Evolutionary conservation across 2,888 invertebrate species (phyloP).

Genomic region (Lasioglossum pauxillum): DNA sequence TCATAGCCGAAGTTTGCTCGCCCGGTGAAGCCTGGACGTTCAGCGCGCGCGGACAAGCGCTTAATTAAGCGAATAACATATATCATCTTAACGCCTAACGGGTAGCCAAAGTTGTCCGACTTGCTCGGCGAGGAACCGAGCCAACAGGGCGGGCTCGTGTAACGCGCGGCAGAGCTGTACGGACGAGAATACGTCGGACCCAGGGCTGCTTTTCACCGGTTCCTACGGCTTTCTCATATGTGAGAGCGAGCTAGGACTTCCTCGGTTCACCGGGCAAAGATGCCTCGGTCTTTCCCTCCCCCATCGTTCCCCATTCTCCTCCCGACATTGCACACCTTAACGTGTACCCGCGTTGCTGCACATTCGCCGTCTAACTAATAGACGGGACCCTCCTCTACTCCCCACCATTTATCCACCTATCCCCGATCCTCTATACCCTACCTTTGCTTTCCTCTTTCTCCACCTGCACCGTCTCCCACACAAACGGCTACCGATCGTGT

Average conservation of each 20-base stretch:
- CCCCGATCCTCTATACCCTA: neutral
- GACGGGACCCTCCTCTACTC: conserved; percentile 67
- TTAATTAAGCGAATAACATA: conserved; percentile 83
- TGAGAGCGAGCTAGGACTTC: conserved; percentile 33
- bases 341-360: conserved; percentile 60
- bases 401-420: conserved; percentile 25
- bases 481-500: conserved; percentile 49
- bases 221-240: conserved; percentile 37
- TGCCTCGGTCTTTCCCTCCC: conserved; percentile 18
- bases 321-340: conserved; percentile 60
- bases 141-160: conserved; percentile 24
- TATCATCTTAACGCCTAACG: conserved; percentile 78
- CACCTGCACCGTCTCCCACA: conserved; percentile 25
- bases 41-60: conserved; percentile 77
- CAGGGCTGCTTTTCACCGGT: conserved; percentile 53
- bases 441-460: neutral
- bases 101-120: conserved; percentile 45
- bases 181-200: conserved; percentile 43
- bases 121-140: conserved; percentile 41
- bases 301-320: conserved; percentile 53
- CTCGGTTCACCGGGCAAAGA: conserved; percentile 55
- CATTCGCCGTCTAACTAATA: conserved; percentile 76
- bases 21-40: conserved; percentile 72
- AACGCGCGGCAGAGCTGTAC: neutral
- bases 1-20: conserved; percentile 68